phyloP scores from a whole-genome alignment of 2,888 invertebrate species.

The Catocala nupta region DNA sequence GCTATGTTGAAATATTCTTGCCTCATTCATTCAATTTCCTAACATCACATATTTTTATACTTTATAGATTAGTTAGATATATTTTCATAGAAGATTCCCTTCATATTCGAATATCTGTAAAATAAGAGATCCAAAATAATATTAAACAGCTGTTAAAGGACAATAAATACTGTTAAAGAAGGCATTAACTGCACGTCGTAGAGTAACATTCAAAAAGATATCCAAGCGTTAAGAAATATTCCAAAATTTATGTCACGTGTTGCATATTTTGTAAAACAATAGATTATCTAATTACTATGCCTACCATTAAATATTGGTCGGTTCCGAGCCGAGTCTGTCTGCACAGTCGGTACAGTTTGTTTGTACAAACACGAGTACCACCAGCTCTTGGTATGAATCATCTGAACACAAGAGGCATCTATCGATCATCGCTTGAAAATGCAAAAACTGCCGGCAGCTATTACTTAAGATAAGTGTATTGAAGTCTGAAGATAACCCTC shows the following conservation, averaged over 20 bases:
- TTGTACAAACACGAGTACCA: no score
- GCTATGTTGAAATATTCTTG: conserved; percentile 72
- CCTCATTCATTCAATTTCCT: conserved; percentile 71
- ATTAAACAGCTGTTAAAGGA: conserved; percentile 56
- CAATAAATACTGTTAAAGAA: conserved; percentile 52
- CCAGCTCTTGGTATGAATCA: not conserved
- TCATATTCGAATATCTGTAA: conserved; percentile 47
- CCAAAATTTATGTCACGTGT: no score
- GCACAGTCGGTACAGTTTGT: no score
- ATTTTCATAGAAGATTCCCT: conserved; percentile 61
- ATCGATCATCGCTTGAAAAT: conserved; percentile 25
- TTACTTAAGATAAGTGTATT: conserved; percentile 13
- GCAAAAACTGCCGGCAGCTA: conserved; percentile 37
- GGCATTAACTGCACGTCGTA: conserved; percentile 24
- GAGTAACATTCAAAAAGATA: conserved; percentile 10
- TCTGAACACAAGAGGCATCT: conserved; percentile 10
- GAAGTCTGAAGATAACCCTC: not conserved
- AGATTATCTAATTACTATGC: no score
- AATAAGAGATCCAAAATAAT: conserved; percentile 26
- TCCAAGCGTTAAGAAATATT: not conserved
- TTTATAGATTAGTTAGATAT: conserved; percentile 63
- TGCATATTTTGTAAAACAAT: no score
- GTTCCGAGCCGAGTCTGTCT: no score
- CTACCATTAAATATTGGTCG: no score
- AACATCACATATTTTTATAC: conserved; percentile 71